Evolutionary conservation across 1,140 invertebrate genomes (phyloP), one percentile per base, ranked within the genome.

Genomic region (Neodiprion virginianus): DNA sequence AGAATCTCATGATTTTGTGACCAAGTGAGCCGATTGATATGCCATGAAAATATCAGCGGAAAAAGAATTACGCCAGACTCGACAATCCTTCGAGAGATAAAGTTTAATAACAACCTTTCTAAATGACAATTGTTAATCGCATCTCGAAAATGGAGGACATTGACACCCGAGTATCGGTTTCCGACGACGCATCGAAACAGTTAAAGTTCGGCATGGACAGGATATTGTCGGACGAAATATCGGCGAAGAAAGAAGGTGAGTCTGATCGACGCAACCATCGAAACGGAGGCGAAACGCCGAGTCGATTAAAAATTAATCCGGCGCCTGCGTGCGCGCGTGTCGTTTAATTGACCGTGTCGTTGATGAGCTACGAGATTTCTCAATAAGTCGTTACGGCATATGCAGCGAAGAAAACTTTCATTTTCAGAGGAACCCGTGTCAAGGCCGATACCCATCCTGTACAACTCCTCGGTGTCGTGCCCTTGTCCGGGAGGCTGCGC

Each of bases 171-270:
- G 74, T 17, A 68, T 71, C 69, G 11, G 50, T 21, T 73, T 70
- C 75, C 66, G 49, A 21, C 48, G 70, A 4, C 47, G 23, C 69
- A 78, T 80, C 78, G 1, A 84, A 82, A 67, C 78, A 83, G 48
- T 80, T 90, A 11, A 89, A 89, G 76, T 91, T 90, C 78, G 87
- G 90, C 8, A 82, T 91, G 2, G 89, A 91, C 48, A 80, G 88
- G n/a, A 90, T 91, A 80, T 76, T 91, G 23, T 87, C 89, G 0
- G 84, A 83, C 23, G 87, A 88, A 11, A 79, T 81, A 48, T 79
- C 73, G 9, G 23, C 79, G 12, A 80, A 69, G 68, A 82, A 80
- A 73, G 71, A 76, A 75, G 83, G 85, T 85, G 74, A 81, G 77
- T 14, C 10, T 14, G 50, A 53, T 21, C 17, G 1, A 21, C 17